A percentile compares a stretch with the other conserved stretches of the same genome.
These are phyloP conservation scores for Oegoconia quadripuncta DNA, from an alignment of 2,888 invertebrate genomes.

Conservation along the genomic window DNA sequence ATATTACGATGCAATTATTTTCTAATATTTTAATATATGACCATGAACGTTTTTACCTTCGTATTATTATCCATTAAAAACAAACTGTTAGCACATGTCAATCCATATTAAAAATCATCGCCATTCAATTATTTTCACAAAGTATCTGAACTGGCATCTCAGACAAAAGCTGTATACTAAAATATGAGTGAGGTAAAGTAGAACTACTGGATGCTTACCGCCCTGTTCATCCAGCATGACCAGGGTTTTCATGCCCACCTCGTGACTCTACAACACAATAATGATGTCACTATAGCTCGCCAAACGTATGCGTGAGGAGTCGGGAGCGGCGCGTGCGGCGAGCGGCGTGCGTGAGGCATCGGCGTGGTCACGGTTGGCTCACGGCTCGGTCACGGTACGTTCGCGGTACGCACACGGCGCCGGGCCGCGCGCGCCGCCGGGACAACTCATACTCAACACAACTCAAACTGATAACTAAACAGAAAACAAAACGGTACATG, in stretches of 20 bases:
- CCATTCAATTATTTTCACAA: constrained; percentile 63
- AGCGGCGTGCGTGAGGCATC: constrained; percentile 15
- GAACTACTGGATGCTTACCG: constrained; percentile 92
- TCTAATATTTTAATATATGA: constrained; percentile 56
- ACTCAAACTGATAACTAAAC: constrained; percentile 68
- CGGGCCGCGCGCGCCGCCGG: constrained; percentile 41
- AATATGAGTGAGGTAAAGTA: constrained; percentile 74
- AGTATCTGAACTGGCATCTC: constrained; percentile 71
- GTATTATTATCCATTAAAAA: constrained; percentile 63
- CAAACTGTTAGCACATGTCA: constrained; percentile 67
- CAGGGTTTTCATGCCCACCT: constrained; percentile 99
- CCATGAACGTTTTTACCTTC: constrained; percentile 69
- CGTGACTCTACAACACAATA: constrained; percentile 96
- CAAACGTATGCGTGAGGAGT: constrained; percentile 65
- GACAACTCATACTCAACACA: constrained; percentile 55
- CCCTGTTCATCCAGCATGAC: constrained; percentile 99
- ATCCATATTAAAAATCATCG: constrained; percentile 56
- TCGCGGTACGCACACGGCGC: constrained; percentile 9
- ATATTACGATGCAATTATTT: constrained; percentile 48
- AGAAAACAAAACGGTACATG: constrained; percentile 59
- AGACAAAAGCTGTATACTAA: constrained; percentile 75
- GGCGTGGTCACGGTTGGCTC: constrained; percentile 1
- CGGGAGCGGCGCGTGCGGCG: constrained; percentile 36
- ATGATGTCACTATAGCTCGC: constrained; percentile 80
- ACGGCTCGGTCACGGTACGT: constrained; percentile 30